Percentiles rank a stretch among this genome's conserved stretches.
Evolutionary conservation across 2,888 invertebrate genomes (phyloP).

Genomic region (Lithophane semibrunnea): DNA sequence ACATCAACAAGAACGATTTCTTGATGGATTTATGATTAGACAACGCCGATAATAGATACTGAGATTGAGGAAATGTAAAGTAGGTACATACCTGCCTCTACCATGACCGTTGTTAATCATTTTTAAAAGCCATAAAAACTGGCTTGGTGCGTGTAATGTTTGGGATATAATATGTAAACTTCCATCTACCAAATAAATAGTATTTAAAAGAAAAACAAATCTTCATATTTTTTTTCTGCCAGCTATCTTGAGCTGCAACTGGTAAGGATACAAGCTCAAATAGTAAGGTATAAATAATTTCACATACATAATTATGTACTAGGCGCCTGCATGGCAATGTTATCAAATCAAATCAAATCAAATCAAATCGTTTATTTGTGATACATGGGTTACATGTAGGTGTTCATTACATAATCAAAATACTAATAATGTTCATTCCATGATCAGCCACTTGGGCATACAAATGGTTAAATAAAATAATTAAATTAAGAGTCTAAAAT

Average conservation of each 20-base stretch:
- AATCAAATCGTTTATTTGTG: no score
- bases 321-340: no score
- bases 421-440: no score
- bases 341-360: no score
- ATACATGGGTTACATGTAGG: no score
- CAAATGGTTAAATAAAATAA: no score
- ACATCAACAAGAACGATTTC: conserved; percentile 42
- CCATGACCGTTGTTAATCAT: conserved; percentile 23
- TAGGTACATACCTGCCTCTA: conserved; percentile 10
- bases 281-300: not conserved
- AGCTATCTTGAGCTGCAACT: not conserved
- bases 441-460: no score
- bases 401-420: no score
- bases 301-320: no score
- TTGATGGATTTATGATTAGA: conserved; percentile 45
- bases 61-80: conserved; percentile 29
- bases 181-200: not conserved
- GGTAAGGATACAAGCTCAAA: not conserved
- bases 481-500: no score
- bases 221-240: not conserved
- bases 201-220: conserved; percentile 1
- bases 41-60: conserved; percentile 38
- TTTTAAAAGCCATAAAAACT: conserved; percentile 18
- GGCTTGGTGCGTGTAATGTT: conserved; percentile 5
- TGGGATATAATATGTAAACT: conserved; percentile 26